Percentiles rank a stretch among this genome's conserved stretches.
These are phyloP conservation scores for Pyrocoelia pectoralis DNA, from an alignment of 2,888 invertebrate genomes.

Conservation along the genomic window DNA sequence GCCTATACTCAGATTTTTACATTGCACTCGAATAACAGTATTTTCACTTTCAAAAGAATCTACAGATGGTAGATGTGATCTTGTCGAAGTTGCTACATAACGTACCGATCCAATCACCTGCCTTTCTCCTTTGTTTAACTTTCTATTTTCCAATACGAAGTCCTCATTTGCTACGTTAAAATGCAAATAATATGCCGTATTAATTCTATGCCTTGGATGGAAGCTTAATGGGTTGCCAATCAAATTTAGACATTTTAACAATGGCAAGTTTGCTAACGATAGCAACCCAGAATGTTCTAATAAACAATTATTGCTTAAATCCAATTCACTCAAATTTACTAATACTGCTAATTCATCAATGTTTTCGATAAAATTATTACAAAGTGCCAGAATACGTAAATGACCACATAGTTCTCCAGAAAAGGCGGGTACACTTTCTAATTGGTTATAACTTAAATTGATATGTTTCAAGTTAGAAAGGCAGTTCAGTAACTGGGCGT, in stretches of 20 bases:
- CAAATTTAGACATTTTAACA: conserved; percentile 65
- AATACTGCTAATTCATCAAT: conserved; percentile 64
- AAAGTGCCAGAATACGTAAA: conserved; percentile 62
- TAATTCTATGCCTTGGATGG: conserved; percentile 66
- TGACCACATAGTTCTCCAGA: conserved; percentile 64
- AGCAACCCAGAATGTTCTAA: conserved; percentile 66
- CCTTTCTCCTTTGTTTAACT: conserved; percentile 64
- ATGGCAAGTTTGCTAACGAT: conserved; percentile 64
- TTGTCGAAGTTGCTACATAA: conserved; percentile 39
- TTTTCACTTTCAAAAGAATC: conserved; percentile 40
- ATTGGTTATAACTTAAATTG: conserved; percentile 70
- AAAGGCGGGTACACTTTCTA: conserved; percentile 65
- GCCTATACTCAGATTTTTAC: conserved; percentile 26
- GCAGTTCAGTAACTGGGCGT: conserved; percentile 65
- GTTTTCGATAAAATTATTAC: conserved; percentile 72
- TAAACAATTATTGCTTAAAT: conserved; percentile 71
- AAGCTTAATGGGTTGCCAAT: conserved; percentile 70
- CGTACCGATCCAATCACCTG: conserved; percentile 59
- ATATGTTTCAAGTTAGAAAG: conserved; percentile 68
- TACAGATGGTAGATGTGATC: conserved; percentile 38
- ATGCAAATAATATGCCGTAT: conserved; percentile 65
- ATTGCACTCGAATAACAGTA: conserved; percentile 39
- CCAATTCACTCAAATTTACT: conserved; percentile 65
- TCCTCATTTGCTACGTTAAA: conserved; percentile 59
- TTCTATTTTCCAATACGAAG: conserved; percentile 65